These are phyloP conservation scores for Heliconius melpomene DNA, from an alignment of 1,140 invertebrate genomes.

Conservation along the genomic window DNA sequence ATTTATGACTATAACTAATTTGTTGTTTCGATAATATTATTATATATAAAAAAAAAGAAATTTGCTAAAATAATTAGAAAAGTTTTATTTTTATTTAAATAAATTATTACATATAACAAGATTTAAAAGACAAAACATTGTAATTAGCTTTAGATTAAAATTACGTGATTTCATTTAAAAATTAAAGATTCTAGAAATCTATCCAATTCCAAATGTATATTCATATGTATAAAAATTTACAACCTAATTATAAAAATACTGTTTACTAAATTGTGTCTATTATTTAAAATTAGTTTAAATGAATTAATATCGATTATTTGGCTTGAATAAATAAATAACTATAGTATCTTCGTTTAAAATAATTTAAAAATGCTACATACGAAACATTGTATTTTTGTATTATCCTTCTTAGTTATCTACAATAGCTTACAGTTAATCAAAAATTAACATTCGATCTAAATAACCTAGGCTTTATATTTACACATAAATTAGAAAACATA, in stretches of 20 bases:
- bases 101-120: background rate
- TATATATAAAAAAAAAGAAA: background rate
- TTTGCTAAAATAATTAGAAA: background rate
- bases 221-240: background rate
- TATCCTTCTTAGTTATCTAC: background rate
- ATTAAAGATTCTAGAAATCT: background rate
- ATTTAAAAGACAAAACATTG: background rate
- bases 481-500: background rate
- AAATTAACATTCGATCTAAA: background rate
- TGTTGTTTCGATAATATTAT: background rate
- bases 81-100: background rate
- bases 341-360: background rate
- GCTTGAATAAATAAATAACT: background rate
- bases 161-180: background rate
- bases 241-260: conserved; percentile 4
- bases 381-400: background rate
- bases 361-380: background rate
- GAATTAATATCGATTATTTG: background rate
- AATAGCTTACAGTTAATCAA: conserved; percentile 3
- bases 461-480: background rate
- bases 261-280: background rate
- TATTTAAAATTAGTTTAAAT: background rate
- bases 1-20: background rate
- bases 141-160: too few species aligned
- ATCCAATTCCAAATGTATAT: background rate